Percentiles rank a stretch among this genome's conserved stretches.
Conservation (phyloP, 1,140 invertebrate genomes). For the Aphelenchoides avenae region DNA sequence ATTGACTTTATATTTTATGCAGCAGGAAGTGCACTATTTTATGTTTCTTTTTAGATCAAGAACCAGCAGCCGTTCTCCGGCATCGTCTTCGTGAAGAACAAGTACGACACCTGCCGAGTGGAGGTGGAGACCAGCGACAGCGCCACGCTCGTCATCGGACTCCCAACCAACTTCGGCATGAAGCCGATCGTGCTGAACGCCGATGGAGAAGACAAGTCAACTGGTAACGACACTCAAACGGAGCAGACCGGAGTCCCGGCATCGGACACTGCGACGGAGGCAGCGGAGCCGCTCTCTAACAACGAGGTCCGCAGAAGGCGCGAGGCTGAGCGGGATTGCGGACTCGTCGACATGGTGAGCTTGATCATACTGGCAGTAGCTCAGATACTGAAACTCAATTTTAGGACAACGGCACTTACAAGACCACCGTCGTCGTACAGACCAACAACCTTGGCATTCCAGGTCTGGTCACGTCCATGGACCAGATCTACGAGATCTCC, state of each 20-base stretch:
- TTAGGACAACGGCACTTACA: constrained; percentile 58
- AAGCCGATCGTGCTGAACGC: constrained; percentile 53
- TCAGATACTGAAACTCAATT: constrained; percentile 1
- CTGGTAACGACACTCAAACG: too few relatives aligned
- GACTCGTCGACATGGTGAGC: constrained; percentile 47
- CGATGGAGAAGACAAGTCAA: constrained; percentile 22
- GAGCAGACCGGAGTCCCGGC: too few relatives aligned
- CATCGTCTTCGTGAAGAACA: constrained; percentile 59
- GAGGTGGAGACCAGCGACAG: constrained; percentile 44
- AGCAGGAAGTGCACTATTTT: background rate
- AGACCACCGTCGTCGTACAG: constrained; percentile 57
- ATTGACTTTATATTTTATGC: constrained; percentile 6
- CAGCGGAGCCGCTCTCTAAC: constrained; percentile 2
- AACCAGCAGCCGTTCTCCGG: constrained; percentile 52
- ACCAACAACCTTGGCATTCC: constrained; percentile 59
- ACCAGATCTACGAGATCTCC: constrained; percentile 56
- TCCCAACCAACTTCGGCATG: constrained; percentile 58
- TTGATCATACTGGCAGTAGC: background rate
- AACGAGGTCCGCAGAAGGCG: constrained; percentile 53
- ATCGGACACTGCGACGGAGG: background rate
- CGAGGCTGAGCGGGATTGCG: constrained; percentile 47
- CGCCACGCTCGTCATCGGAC: constrained; percentile 52
- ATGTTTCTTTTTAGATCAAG: constrained; percentile 39
- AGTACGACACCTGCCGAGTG: constrained; percentile 59
- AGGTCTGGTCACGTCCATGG: constrained; percentile 59